Conservation (phyloP, 2,888 invertebrate species). For the Zaprionus obscuricornis region DNA sequence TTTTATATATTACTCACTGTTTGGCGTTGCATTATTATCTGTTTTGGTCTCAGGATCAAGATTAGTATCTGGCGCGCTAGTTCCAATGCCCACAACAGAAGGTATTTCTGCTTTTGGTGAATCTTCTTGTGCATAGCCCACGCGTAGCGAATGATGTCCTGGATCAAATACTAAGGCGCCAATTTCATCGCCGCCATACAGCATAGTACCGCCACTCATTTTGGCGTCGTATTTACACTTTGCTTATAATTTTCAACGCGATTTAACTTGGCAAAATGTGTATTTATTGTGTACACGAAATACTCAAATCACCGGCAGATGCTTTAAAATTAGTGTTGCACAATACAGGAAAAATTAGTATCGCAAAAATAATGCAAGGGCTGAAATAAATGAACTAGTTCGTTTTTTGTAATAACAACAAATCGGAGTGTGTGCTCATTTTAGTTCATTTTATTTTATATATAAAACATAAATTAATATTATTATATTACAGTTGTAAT, state of each 20-base stretch:
- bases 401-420: background rate
- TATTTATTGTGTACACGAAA: slow-evolving; percentile 50
- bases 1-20: slow-evolving; percentile 60
- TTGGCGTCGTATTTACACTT: slow-evolving; percentile 35
- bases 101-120: slow-evolving; percentile 99
- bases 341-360: slow-evolving; percentile 1
- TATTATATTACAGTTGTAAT: no score
- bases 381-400: background rate
- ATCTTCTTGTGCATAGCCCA: slow-evolving; percentile 96
- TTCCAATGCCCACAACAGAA: slow-evolving; percentile 93
- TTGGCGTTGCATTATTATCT: slow-evolving; percentile 88
- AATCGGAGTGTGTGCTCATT: no score
- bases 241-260: slow-evolving; percentile 5
- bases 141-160: slow-evolving; percentile 93
- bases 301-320: slow-evolving; percentile 48
- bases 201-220: slow-evolving; percentile 86
- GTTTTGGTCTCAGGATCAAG: slow-evolving; percentile 90
- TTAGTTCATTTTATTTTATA: no score
- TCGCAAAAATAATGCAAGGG: slow-evolving; percentile 1
- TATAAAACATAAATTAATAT: no score
- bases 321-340: slow-evolving; percentile 45
- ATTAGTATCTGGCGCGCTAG: slow-evolving; percentile 87
- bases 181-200: slow-evolving; percentile 98
- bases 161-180: slow-evolving; percentile 99
- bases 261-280: slow-evolving; percentile 40